Evolutionary conservation across 2,113 vertebrate species (phyloP), one percentile per base, ranked within the genome.

Genomic region (Cepphus grylle): DNA sequence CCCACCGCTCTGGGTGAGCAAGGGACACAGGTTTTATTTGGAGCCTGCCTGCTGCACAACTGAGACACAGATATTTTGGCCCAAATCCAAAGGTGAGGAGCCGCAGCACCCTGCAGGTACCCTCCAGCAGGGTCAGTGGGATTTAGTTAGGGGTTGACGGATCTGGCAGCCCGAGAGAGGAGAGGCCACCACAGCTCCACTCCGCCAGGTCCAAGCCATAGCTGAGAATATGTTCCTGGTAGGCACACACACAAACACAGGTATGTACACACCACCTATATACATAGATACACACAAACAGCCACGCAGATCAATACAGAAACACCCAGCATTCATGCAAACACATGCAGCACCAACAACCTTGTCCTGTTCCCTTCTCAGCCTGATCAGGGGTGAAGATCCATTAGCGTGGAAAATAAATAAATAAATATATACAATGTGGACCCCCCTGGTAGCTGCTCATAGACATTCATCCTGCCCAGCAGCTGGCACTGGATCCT

Each of bases 31-130:
- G 55, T 34, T 38, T 67, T 30, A 15, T 30, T 47, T 26, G 47
- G 45, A 76, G 34, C 18, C 36, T 45, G 58, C 38, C 67, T 40
- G 43, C 58, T 2, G 6, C 58, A n/a, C 34, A 38, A 43, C 32
- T 9, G 10, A 66, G 36, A 40, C n/a, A 29, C 34, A 25, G 40
- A 3, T 27, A 11, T 43, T 76, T 36, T 15, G 18, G 5, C 38
- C 70, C 62, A 47, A 34, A 38, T 20, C 38, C 34, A 9, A 34
- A 45, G 16, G n/a, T 40, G 40, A 53, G 63, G 34, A 53, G 47
- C 27, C 0, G 0, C 21, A 43, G 47, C 4, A 2, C 12, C 32
- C 52, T 61, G 27, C 23, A 7, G 49, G 17, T 27, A 42, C 38
- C 65, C 42, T 32, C n/a, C 43, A 22, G 59, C 36, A 18, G 16